phyloP scores from a whole-genome alignment of 2,113 vertebrate species.

The Anhinga anhinga region DNA sequence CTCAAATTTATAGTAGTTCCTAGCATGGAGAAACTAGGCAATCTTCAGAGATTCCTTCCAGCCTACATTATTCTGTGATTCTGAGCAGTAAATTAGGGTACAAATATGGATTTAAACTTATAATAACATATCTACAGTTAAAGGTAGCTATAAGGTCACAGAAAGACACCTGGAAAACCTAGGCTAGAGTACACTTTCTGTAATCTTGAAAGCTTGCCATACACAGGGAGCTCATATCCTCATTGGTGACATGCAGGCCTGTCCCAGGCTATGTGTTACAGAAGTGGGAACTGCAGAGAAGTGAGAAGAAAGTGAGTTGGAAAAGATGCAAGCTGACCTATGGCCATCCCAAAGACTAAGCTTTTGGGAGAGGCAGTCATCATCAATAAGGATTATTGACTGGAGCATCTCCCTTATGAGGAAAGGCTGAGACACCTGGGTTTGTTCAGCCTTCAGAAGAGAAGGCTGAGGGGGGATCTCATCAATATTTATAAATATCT shows the following conservation, averaged over 20 bases:
- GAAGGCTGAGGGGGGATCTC: no score
- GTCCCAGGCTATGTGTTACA: background rate
- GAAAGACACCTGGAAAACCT: background rate
- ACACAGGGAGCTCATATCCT: fast-evolving
- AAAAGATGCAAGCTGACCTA: background rate
- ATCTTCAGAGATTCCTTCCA: background rate
- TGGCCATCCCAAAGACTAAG: background rate
- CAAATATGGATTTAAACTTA: background rate
- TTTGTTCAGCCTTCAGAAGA: no score
- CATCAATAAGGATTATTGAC: background rate
- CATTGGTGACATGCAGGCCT: background rate
- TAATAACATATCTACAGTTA: background rate
- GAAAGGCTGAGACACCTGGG: no score
- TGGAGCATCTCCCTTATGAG: no score
- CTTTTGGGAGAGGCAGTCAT: background rate
- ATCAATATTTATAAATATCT: no score
- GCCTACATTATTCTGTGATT: background rate
- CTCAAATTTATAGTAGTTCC: background rate
- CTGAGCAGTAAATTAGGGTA: background rate
- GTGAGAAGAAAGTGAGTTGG: background rate
- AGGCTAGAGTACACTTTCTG: background rate
- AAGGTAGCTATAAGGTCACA: background rate
- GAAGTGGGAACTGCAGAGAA: background rate
- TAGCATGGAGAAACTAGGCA: background rate
- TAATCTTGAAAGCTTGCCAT: background rate